Evolutionary conservation across 2,113 vertebrate species (phyloP), one percentile per base, ranked within the genome.

Genomic region (Coturnix japonica): DNA sequence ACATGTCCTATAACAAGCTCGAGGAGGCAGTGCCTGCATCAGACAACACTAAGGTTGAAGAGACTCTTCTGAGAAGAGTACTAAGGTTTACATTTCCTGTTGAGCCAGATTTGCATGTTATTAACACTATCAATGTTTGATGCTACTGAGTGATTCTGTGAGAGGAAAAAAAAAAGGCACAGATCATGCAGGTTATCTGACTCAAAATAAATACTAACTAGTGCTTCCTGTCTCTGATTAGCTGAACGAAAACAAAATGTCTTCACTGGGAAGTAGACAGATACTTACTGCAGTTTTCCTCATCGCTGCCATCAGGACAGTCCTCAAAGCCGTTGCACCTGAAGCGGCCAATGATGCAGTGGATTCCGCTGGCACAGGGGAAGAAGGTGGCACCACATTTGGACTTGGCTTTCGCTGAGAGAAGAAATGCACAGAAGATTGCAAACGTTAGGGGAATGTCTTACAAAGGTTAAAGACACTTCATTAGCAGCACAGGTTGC

Each of bases 271-370:
- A 47, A 17, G 37, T 12, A 53, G 51, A 35, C 22, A 49, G 8
- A 54, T 64, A 99, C 99, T 99, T 96, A 99, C 99, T 99, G 98
- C 99, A 99, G 97, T 99, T 99, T 69, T 99, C 98, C 84, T 99
- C 99, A 18, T 99, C 99, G 1, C 99, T 99, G 90, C 98, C 98
- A 0, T 99, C 99, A 0, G 99, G 99, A 94, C 99, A 99, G 94
- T 99, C 99, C 43, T 98, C 98, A 11, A 99, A 99, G 64, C 99
- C 99, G 0, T 99, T 99, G 76, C 99, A 99, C 17, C 98, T 98
- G 98, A 99, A 99, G 75, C 99, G 99, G 31, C 99, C 99, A 1
- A 99, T 99, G 97, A 99, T 99, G 97, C 99, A 99, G 96, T 99
- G 99, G 95, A 99, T 97, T 5, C 99, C 99, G 3, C 98, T 99